These are phyloP conservation scores for Actinernus sp. DNA, from an alignment of 92 coral and sea anemone genomes.

Conservation along the genomic window DNA sequence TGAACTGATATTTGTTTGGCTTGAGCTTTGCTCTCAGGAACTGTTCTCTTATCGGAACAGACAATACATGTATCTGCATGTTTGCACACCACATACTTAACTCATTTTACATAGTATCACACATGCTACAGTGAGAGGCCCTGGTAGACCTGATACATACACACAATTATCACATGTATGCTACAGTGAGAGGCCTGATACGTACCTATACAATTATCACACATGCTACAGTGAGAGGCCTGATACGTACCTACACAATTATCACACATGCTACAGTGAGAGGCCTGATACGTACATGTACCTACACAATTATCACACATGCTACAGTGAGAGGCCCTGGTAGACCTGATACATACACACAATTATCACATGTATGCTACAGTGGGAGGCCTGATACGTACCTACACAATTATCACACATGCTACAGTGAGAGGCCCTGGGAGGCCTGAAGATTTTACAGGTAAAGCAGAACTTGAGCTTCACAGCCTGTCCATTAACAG, in stretches of 20 bases:
- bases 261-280: conserved; percentile 93
- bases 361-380: too few relatives aligned
- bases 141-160: conserved; percentile 85
- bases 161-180: too few relatives aligned
- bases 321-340: conserved; percentile 97
- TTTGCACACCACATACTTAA: neutral
- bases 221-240: conserved; percentile 95
- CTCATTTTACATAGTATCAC: neutral
- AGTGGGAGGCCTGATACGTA: too few relatives aligned
- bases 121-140: conserved; percentile 77
- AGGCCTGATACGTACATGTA: conserved; percentile 54
- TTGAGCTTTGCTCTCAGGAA: neutral
- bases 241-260: conserved; percentile 92
- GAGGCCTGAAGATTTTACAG: conserved; percentile 97
- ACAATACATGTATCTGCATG: too few relatives aligned
- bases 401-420: conserved; percentile 99
- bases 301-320: conserved; percentile 99
- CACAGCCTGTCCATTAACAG: conserved; percentile 93
- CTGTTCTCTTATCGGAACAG: neutral
- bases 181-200: too few relatives aligned
- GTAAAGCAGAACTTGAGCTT: conserved; percentile 99
- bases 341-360: too few relatives aligned
- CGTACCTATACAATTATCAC: conserved; percentile 94
- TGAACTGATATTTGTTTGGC: too few relatives aligned
- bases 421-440: conserved; percentile 97